phyloP scores from a whole-genome alignment of 2,113 vertebrate species.

The Hippocampus abdominalis region DNA sequence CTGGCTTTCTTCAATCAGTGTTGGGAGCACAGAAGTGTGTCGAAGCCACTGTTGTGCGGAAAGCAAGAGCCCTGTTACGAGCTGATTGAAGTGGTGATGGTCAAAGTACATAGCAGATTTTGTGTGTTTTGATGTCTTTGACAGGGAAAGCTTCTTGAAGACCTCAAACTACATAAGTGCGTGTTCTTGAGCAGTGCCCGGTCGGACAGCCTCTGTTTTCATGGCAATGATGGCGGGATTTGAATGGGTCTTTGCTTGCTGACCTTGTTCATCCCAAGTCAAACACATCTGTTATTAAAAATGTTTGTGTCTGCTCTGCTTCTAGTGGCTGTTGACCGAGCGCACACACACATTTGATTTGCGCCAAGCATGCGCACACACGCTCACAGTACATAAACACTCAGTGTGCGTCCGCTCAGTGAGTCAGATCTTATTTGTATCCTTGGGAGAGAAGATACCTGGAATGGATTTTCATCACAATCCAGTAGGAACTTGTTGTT shows the following conservation, averaged over 20 bases:
- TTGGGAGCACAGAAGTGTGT: conserved; percentile 23
- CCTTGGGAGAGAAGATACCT: conserved; percentile 21
- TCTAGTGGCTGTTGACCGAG: conserved; percentile 54
- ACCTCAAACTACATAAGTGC: background rate
- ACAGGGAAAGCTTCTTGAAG: background rate
- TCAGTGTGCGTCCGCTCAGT: background rate
- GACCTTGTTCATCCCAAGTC: conserved; percentile 41
- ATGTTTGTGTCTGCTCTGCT: conserved; percentile 60
- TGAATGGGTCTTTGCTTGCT: conserved; percentile 49
- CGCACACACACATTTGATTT: conserved; percentile 25
- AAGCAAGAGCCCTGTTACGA: background rate
- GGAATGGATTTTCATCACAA: background rate
- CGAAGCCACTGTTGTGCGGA: background rate
- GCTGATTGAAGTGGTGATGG: background rate
- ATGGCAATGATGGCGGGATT: conserved; percentile 33
- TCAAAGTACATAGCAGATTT: background rate
- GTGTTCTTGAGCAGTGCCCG: background rate
- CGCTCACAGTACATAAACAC: conserved; percentile 33
- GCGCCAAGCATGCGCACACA: conserved; percentile 5
- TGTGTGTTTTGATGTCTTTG: background rate
- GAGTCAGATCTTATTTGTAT: conserved; percentile 30
- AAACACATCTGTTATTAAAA: conserved; percentile 59
- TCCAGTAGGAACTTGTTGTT: conserved; percentile 2
- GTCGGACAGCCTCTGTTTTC: conserved; percentile 40
- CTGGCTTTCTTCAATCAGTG: conserved; percentile 44